Conservation (phyloP, 1,140 invertebrate species). For the Archivesica marissinica region DNA sequence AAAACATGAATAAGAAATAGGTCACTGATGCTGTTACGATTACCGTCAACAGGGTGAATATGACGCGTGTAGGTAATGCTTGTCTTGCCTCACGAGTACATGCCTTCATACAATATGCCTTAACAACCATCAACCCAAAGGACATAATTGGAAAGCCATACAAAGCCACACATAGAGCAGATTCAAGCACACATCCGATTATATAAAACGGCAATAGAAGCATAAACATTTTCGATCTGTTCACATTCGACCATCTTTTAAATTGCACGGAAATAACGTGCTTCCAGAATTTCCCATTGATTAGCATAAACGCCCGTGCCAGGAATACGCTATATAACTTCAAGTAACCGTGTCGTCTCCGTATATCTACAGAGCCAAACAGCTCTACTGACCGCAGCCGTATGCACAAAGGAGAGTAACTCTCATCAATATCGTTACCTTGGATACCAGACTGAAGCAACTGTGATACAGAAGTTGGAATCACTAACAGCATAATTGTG, state of each 20-base stretch:
- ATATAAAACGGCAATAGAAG: slow-evolving; percentile 29
- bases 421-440: not conserved
- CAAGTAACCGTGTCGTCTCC: not conserved
- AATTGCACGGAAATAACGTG: not conserved
- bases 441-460: slow-evolving; percentile 6
- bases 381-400: not conserved
- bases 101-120: slow-evolving; percentile 8
- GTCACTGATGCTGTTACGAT: not conserved
- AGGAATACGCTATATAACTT: slow-evolving; percentile 12
- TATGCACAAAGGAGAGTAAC: not conserved
- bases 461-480: not conserved
- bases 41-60: not conserved
- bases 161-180: not conserved
- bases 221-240: not conserved
- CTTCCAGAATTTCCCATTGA: slow-evolving; percentile 37
- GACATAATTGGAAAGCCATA: slow-evolving; percentile 28
- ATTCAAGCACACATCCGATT: slow-evolving; percentile 14
- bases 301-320: slow-evolving; percentile 36
- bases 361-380: slow-evolving; percentile 24
- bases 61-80: not conserved
- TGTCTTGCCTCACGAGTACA: not conserved
- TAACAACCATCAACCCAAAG: slow-evolving; percentile 11
- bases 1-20: slow-evolving; percentile 50
- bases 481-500: not conserved
- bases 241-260: not conserved